Base-by-base conservation (phyloP, 1,140 invertebrate species). In the Cydia fagiglandana region DNA sequence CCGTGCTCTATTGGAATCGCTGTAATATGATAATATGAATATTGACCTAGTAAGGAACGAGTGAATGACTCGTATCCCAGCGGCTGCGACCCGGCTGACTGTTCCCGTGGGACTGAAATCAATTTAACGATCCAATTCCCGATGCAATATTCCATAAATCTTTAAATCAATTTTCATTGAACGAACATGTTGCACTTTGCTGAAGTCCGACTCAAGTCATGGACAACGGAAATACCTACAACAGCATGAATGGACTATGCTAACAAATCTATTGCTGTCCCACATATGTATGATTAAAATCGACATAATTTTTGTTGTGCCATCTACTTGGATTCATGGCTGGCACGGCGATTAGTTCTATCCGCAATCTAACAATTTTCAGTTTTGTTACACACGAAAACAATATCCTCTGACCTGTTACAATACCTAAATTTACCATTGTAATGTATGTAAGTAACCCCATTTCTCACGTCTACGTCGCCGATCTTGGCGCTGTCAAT, bases 21-120 rank as follows among this genome's bases (percentile, higher is more conserved):
- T 45, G 30, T 45, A 68, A 34, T 68, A 70, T n/a, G 24, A 41
- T 45, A 68, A 34, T 38, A 70, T n/a, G 24, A 41, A 17, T 24
- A 70, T 34, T 70, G 66, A 70, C 66, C 66, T 38, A 70, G 66
- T 70, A 70, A 70, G 30, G 66, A 38, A 68, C 64, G 64, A 70
- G 30, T 38, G 30, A 61, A 61, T 61, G 66, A 41, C 15, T 70
- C 66, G 66, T 13, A 24, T 20, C 56, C 30, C 15, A 17, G 9
- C 17, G n/a, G 66, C 30, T 7, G 5, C 66, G 66, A 45, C 34
- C 34, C 34, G 15, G 15, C 64, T 38, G 66, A 70, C n/a, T 70
- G 66, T 45, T 70, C 66, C 66, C 34, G 66, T 45, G 66, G 66
- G 66, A 41, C 34, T 34, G 20, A 70, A 70, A 70, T 38, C 17